These are phyloP conservation scores for Archilochus colubris DNA, from an alignment of 2,113 vertebrate species.

Conservation along the genomic window DNA sequence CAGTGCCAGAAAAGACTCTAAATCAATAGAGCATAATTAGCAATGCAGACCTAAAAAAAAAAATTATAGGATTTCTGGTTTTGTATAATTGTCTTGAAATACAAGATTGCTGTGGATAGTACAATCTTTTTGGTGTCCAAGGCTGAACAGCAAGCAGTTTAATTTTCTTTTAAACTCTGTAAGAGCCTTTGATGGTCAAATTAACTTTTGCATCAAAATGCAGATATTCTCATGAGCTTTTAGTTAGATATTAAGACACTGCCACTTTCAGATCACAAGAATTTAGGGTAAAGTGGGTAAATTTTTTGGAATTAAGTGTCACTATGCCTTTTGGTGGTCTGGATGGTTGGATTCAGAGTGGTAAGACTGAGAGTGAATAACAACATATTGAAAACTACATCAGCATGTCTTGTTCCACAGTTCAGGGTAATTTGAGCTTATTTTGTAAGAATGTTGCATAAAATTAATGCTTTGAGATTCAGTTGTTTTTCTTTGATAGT, in stretches of 20 bases:
- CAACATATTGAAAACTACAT: not conserved
- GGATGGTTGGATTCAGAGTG: not conserved
- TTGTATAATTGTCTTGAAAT: not conserved
- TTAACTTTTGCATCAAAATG: not conserved
- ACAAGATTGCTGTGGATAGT: not conserved
- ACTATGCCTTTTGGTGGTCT: not conserved
- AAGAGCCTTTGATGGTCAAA: not conserved
- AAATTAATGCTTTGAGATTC: conserved; percentile 11
- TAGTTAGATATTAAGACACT: not conserved
- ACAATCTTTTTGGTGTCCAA: not conserved
- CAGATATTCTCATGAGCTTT: not conserved
- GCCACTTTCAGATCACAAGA: not conserved
- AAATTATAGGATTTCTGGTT: not conserved
- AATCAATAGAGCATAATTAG: not conserved
- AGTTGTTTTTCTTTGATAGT: not conserved
- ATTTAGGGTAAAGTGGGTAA: not conserved
- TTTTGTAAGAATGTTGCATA: not conserved
- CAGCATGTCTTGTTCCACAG: not conserved
- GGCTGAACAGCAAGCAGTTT: not conserved
- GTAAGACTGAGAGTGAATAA: not conserved
- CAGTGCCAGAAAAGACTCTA: not conserved
- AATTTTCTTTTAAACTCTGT: not conserved
- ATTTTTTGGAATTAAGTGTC: not conserved
- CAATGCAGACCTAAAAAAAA: not conserved
- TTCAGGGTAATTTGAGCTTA: not conserved